These are phyloP conservation scores for Drosophila recens DNA, from an alignment of 2,888 invertebrate species.

Conservation along the genomic window DNA sequence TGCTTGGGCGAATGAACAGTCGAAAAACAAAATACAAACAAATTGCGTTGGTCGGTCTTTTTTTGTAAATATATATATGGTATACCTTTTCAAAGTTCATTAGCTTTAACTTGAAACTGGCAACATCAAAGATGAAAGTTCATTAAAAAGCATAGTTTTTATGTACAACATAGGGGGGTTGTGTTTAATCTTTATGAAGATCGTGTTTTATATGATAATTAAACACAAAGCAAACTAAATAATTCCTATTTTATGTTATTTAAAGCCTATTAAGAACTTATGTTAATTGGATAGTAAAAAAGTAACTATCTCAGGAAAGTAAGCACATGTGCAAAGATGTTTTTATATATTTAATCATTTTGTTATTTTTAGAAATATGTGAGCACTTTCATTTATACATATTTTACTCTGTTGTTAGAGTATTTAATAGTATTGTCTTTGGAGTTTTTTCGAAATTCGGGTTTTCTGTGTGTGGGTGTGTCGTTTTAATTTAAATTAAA, in stretches of 20 bases:
- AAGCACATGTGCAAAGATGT: too few relatives aligned
- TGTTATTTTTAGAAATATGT: too few relatives aligned
- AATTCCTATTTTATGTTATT: too few relatives aligned
- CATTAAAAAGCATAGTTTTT: neutral
- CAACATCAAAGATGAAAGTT: neutral
- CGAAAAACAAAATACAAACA: constrained; percentile 23
- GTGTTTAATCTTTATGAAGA: too few relatives aligned
- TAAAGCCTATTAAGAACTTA: too few relatives aligned
- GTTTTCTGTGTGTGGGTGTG: constrained; percentile 26
- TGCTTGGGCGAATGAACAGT: constrained; percentile 20
- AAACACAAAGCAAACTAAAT: too few relatives aligned
- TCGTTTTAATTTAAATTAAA: constrained; percentile 38
- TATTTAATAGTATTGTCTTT: neutral
- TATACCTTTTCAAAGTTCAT: constrained; percentile 16
- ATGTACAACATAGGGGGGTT: too few relatives aligned
- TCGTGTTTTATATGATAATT: too few relatives aligned
- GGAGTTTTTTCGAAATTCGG: neutral
- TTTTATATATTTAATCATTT: too few relatives aligned
- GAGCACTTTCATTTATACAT: too few relatives aligned
- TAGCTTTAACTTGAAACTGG: constrained; percentile 12
- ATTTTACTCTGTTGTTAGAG: neutral
- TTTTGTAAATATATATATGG: neutral
- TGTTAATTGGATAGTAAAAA: too few relatives aligned
- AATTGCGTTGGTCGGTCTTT: constrained; percentile 18
- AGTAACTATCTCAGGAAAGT: too few relatives aligned